Base-by-base conservation (phyloP, 2,113 vertebrate species). In the Myotis davidii region DNA sequence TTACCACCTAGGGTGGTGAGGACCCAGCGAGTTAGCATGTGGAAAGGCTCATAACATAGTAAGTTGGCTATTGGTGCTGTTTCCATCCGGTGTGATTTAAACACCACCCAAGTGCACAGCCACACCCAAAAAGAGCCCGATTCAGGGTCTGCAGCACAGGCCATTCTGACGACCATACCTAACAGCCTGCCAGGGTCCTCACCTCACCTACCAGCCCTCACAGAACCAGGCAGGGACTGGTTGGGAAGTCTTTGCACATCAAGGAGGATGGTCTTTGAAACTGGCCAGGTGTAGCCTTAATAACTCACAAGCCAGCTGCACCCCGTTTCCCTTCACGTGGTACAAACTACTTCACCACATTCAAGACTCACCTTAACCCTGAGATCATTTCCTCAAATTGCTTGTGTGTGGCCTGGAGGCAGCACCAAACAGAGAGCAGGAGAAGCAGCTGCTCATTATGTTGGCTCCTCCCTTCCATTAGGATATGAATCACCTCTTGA, bases 181-280 rank as follows among this genome's bases (percentile, higher is more conserved):
- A 64, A 72, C 45, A 74, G 72, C 12, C 67, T 81, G 52, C 73
- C 4, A 34, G 52, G 1, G 9, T 37, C 34, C 81, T 78, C 23
- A 2, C 18, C 70, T 72, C 37, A 69, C 69, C 23, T 6, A 45
- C 67, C 13, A 34, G 23, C 61, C 37, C 86, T 72, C 59, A 16
- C 59, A 82, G 56, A 86, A 48, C 50, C 81, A 90, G 42, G 29
- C 25, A 52, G 21, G 29, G 69, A 70, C 23, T 50, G 17, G 21
- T 42, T 1, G 0, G 37, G 34, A 72, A 70, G 76, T 29, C 76
- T 50, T 69, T 70, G 32, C n/a, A 37, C 54, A 54, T 34, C 45
- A 65, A 92, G 72, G 52, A 93, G 12, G n/a, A 81, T 32, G 37
- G 3, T 70, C 56, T 77, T 90, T 65, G 92, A 93, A 84, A 64